A percentile compares a stretch with the other conserved stretches of the same genome.
Conservation (phyloP, 2,113 vertebrate genomes). For the Sardina pilchardus region DNA sequence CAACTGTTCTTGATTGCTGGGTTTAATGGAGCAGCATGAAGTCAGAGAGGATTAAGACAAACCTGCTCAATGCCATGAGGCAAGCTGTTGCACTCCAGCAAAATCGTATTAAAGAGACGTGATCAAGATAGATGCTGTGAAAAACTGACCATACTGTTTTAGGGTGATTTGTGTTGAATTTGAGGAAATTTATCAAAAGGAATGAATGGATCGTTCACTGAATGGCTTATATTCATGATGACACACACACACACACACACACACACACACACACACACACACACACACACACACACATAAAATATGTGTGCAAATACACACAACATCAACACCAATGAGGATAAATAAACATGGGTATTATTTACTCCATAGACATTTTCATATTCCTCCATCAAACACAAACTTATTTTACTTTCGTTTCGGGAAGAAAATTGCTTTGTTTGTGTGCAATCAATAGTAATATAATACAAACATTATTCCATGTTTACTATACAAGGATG, state of each 20-base stretch:
- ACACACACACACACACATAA: neutral
- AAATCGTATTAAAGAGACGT: neutral
- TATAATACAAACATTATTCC: neutral
- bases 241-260: neutral
- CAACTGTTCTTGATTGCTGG: neutral
- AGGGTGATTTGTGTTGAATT: too few relatives aligned
- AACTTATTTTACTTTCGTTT: neutral
- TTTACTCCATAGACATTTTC: neutral
- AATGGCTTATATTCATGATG: too few relatives aligned
- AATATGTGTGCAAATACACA: neutral
- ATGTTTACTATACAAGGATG: neutral
- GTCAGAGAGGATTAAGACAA: neutral
- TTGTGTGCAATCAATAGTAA: constrained; percentile 14
- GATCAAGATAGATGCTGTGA: neutral
- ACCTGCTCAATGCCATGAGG: neutral
- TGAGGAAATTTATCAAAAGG: too few relatives aligned
- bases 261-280: neutral
- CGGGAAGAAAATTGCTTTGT: neutral
- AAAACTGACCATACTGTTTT: too few relatives aligned
- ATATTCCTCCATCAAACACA: neutral
- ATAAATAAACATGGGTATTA: neutral
- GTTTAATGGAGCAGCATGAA: neutral
- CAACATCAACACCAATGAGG: neutral
- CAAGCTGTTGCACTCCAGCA: neutral
- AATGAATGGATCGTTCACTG: too few relatives aligned